Conservation (phyloP, 2,888 invertebrate genomes). For the Sipha maydis region DNA sequence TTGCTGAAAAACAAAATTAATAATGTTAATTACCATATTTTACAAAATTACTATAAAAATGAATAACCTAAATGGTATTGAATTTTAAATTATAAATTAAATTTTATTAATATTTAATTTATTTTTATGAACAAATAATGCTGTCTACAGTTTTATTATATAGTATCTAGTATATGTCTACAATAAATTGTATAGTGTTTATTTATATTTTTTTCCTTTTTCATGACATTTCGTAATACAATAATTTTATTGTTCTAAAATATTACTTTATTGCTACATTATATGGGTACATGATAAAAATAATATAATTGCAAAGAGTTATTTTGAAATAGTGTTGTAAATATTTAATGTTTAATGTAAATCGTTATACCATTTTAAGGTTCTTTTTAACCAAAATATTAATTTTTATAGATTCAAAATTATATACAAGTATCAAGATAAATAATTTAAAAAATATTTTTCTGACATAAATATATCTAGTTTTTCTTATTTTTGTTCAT, state of each 20-base stretch:
- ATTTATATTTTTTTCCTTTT: slow-evolving; percentile 1
- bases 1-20: slow-evolving; percentile 40
- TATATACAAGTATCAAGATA: not conserved
- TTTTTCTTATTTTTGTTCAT: too few relatives aligned
- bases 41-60: slow-evolving; percentile 10
- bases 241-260: not conserved
- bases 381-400: slow-evolving; percentile 6
- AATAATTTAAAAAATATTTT: slow-evolving; percentile 7
- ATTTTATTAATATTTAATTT: slow-evolving; percentile 10
- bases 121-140: slow-evolving; percentile 51
- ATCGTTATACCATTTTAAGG: not conserved
- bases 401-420: slow-evolving; percentile 19
- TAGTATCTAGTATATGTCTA: slow-evolving; percentile 37
- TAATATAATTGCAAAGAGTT: slow-evolving; percentile 2
- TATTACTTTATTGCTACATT: slow-evolving; percentile 12
- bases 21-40: slow-evolving; percentile 29
- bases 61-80: not conserved
- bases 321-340: slow-evolving; percentile 35
- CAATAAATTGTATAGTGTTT: slow-evolving; percentile 47
- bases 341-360: slow-evolving; percentile 18
- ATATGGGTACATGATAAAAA: not conserved
- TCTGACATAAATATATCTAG: not conserved
- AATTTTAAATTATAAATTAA: slow-evolving; percentile 35
- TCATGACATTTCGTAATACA: slow-evolving; percentile 12
- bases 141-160: slow-evolving; percentile 28